phyloP scores from a whole-genome alignment of 2,797 vertebrate genomes.

The Peromyscus aztecus region DNA sequence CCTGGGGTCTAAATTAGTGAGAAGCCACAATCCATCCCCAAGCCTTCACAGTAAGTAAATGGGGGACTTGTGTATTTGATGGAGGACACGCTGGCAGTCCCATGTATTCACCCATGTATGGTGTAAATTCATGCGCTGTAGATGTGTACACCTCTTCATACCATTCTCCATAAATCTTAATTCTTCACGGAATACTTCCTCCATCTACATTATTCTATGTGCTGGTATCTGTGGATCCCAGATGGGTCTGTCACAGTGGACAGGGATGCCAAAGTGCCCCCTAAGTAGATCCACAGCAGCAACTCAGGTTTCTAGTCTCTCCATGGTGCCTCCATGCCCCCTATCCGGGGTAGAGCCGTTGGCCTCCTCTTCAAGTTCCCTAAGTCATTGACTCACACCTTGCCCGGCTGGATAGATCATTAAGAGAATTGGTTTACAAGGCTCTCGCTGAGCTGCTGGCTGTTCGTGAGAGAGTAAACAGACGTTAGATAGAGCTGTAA shows the following conservation, averaged over 20 bases:
- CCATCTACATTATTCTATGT: accelerated
- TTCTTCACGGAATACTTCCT: background rate
- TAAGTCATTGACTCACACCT: background rate
- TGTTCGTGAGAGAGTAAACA: slow-evolving; percentile 72
- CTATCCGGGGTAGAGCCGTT: background rate
- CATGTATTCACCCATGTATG: background rate
- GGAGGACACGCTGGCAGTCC: background rate
- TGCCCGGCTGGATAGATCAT: slow-evolving; percentile 63
- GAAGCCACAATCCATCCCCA: background rate
- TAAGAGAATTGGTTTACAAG: slow-evolving; percentile 78
- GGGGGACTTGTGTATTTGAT: background rate
- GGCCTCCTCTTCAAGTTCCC: background rate
- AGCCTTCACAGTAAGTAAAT: background rate
- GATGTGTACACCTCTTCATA: background rate
- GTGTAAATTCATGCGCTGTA: background rate
- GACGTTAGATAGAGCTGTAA: slow-evolving; percentile 69
- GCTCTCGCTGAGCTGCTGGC: slow-evolving; percentile 73
- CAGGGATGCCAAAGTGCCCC: no score
- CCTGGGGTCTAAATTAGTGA: background rate
- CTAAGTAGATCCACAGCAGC: background rate
- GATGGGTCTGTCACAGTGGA: background rate
- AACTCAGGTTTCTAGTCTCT: background rate
- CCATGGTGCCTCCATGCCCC: accelerated
- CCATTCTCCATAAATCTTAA: background rate
- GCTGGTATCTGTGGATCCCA: accelerated